Evolutionary conservation across 1,140 invertebrate species (phyloP).

Genomic region (Sarcophaga bullata): DNA sequence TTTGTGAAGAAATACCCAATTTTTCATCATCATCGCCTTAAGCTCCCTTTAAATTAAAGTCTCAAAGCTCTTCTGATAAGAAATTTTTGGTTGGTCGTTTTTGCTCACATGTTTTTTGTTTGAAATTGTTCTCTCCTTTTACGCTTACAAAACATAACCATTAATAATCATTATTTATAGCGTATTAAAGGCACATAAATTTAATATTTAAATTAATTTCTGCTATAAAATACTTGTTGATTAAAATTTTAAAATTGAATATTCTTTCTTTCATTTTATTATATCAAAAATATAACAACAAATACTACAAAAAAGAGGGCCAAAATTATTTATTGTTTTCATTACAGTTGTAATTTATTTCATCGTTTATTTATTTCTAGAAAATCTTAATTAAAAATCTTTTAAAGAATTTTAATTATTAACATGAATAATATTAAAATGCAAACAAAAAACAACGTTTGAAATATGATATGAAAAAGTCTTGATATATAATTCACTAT

Average conservation of each 20-base stretch:
- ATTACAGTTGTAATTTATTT: background rate
- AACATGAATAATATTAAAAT: too few species aligned
- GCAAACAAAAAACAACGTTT: background rate
- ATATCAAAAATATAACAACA: background rate
- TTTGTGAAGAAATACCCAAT: too few species aligned
- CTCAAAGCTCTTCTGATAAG: too few species aligned
- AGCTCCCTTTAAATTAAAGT: too few species aligned
- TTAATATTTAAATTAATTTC: background rate
- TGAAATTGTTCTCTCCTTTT: background rate
- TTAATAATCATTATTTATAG: background rate
- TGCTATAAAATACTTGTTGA: background rate
- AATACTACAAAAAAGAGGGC: background rate
- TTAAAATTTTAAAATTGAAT: constrained; percentile 9
- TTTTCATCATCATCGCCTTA: too few species aligned
- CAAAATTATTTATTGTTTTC: constrained; percentile 5
- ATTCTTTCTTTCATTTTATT: background rate
- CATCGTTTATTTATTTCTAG: background rate
- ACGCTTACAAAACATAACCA: background rate
- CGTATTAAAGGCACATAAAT: background rate
- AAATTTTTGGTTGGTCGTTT: too few species aligned
- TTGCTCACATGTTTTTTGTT: too few species aligned
- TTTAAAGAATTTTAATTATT: too few species aligned
- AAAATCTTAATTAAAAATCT: background rate
- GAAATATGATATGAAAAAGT: constrained; percentile 13
- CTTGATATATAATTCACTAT: background rate